A percentile compares a stretch with the other conserved stretches of the same genome.
These are phyloP conservation scores for Anoplophora glabripennis DNA, from an alignment of 1,140 invertebrate genomes.

Conservation along the genomic window DNA sequence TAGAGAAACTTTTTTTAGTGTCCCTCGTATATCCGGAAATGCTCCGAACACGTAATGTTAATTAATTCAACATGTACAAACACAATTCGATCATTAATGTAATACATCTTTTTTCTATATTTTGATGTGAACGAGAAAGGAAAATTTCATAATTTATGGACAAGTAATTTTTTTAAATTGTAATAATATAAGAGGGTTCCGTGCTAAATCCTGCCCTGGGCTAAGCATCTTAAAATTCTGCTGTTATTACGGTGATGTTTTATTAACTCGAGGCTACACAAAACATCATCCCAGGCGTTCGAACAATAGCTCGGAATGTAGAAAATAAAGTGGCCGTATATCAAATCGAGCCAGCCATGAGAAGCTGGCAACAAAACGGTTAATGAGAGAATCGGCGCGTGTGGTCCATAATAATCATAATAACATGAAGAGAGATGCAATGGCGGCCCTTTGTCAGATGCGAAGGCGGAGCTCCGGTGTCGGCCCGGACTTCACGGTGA, in stretches of 20 bases:
- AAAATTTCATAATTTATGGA: too few relatives aligned
- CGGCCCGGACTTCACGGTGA: not conserved
- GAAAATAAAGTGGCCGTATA: conserved; percentile 7
- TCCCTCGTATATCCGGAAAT: too few relatives aligned
- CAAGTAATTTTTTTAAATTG: too few relatives aligned
- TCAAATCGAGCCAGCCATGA: conserved; percentile 10
- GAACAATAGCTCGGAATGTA: conserved; percentile 7
- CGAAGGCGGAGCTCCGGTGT: conserved; percentile 9
- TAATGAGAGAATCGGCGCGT: conserved; percentile 16
- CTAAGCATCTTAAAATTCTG: too few relatives aligned
- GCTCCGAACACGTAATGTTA: too few relatives aligned
- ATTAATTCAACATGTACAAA: too few relatives aligned
- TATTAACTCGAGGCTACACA: not conserved
- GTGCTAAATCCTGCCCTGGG: too few relatives aligned
- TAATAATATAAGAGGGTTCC: too few relatives aligned
- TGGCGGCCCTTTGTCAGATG: conserved; percentile 21
- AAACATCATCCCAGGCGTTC: not conserved
- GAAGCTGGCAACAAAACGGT: not conserved
- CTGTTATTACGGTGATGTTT: not conserved
- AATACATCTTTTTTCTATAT: too few relatives aligned
- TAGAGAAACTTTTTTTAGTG: too few relatives aligned
- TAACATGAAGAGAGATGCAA: conserved; percentile 22
- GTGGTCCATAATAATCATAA: conserved; percentile 28
- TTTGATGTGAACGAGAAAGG: too few relatives aligned
- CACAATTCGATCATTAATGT: too few relatives aligned